These are phyloP conservation scores for Bombyx mandarina DNA, from an alignment of 1,140 invertebrate species.

Conservation along the genomic window DNA sequence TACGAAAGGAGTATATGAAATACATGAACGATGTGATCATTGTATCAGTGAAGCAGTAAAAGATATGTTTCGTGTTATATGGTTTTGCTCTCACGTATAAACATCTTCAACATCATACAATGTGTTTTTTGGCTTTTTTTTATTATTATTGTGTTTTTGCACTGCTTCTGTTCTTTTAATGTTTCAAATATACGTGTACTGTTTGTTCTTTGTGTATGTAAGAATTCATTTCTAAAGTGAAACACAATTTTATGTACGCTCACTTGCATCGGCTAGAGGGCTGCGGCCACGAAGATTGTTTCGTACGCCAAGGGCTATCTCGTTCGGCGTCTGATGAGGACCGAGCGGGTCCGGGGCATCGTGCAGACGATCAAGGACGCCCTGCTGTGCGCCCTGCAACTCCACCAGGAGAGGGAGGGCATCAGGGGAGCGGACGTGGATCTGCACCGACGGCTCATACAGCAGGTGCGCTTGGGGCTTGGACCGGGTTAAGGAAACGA, in stretches of 20 bases:
- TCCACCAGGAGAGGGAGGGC: constrained; percentile 77
- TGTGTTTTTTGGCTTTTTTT: no score
- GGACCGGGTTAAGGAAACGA: neutral
- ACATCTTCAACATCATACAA: no score
- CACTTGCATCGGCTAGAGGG: constrained; percentile 50
- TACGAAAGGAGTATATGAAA: no score
- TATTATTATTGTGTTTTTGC: no score
- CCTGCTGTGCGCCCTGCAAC: constrained; percentile 79
- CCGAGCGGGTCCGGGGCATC: constrained; percentile 83
- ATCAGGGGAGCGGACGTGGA: constrained; percentile 75
- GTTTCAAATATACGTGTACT: no score
- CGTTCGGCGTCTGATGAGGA: constrained; percentile 82
- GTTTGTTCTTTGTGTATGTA: no score
- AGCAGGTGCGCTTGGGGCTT: constrained; percentile 65
- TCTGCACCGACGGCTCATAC: constrained; percentile 74
- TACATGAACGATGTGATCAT: no score
- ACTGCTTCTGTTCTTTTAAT: no score
- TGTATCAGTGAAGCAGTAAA: no score
- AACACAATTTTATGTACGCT: constrained; percentile 41
- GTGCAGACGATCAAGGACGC: constrained; percentile 87
- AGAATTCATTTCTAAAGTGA: neutral
- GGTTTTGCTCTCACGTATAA: no score
- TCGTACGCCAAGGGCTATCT: constrained; percentile 86
- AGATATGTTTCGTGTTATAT: no score
- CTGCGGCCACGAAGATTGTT: constrained; percentile 78